A percentile compares a stretch with the other conserved stretches of the same genome.
Conservation (phyloP, 2,113 vertebrate species). For the Campylomormyrus numenius region DNA sequence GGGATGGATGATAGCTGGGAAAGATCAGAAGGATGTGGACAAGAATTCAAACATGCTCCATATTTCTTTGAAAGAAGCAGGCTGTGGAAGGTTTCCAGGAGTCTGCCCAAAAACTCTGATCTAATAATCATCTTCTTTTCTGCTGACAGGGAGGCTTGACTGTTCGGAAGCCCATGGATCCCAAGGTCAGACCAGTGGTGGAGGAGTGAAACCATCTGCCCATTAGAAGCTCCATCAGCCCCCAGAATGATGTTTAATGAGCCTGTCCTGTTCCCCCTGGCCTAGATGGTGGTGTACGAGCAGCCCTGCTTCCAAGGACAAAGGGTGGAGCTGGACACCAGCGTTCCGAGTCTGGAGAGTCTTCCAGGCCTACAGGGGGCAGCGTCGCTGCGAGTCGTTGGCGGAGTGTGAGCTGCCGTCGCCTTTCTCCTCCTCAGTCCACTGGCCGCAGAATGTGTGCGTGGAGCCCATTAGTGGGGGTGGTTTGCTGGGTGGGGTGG, state of each 20-base stretch:
- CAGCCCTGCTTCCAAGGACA: slow-evolving; percentile 61
- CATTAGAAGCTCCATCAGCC: neutral
- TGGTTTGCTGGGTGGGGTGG: neutral
- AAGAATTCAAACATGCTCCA: neutral
- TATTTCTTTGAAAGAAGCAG: neutral
- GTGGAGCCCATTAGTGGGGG: neutral
- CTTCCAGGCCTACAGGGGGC: slow-evolving; percentile 48
- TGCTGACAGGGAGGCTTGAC: slow-evolving; percentile 35
- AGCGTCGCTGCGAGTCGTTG: slow-evolving; percentile 67
- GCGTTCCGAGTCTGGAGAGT: slow-evolving; percentile 51
- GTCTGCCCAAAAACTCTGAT: neutral
- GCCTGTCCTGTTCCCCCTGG: slow-evolving; percentile 27
- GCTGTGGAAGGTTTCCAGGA: neutral
- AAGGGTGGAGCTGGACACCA: slow-evolving; percentile 62
- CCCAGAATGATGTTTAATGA: neutral
- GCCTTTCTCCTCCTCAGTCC: neutral
- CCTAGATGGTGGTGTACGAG: slow-evolving; percentile 71
- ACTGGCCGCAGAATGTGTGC: neutral
- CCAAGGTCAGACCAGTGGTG: slow-evolving; percentile 32
- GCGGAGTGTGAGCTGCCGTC: slow-evolving; percentile 67
- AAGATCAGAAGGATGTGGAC: no score
- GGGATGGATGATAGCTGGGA: neutral
- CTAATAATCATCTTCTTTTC: neutral
- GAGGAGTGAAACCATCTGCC: neutral
- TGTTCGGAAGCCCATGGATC: slow-evolving; percentile 37